Conservation (phyloP, 2,797 vertebrate genomes). For the Xiphorhynchus erythropygius region DNA sequence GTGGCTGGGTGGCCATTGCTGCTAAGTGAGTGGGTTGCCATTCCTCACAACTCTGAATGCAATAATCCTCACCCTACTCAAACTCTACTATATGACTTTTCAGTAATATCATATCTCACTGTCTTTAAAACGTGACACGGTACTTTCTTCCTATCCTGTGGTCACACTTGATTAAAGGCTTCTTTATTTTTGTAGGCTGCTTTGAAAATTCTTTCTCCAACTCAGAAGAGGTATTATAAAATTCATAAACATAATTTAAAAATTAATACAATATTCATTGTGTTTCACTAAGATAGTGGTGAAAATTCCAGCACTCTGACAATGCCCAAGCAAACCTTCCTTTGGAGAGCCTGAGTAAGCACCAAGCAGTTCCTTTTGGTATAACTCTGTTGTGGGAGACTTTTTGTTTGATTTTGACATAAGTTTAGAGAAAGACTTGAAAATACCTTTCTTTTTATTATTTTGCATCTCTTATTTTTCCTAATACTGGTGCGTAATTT, state of each 20-base stretch:
- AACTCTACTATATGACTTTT: not conserved
- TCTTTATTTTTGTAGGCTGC: not conserved
- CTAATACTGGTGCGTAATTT: not conserved
- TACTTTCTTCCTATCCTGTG: not conserved
- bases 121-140: not conserved
- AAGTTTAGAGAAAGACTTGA: not conserved
- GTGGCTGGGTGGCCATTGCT: not conserved
- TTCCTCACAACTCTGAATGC: not conserved
- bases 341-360: not conserved
- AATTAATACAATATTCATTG: not conserved
- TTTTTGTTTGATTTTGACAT: not conserved
- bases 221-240: not conserved
- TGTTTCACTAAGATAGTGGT: not conserved
- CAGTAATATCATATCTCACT: not conserved
- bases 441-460: not conserved
- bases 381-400: accelerated
- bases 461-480: not conserved
- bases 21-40: not conserved
- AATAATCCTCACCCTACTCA: not conserved
- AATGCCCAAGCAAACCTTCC: not conserved
- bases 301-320: not conserved
- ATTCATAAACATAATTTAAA: not conserved
- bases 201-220: not conserved
- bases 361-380: not conserved
- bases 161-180: not conserved